phyloP scores from a whole-genome alignment of 2,888 invertebrate species.

The Aspidiotus destructor region DNA sequence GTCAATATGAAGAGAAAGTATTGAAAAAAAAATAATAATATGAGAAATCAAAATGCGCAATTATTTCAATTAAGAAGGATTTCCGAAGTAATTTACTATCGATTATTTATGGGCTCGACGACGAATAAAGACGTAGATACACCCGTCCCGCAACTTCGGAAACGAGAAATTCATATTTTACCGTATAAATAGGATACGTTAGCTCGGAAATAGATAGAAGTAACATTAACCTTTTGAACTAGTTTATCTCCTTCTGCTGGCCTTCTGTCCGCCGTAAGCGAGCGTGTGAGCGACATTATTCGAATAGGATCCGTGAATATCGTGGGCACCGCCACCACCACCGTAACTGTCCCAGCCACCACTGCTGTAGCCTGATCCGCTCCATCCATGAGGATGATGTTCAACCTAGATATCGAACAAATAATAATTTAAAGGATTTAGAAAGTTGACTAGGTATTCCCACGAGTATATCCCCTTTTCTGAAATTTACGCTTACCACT shows the following conservation, averaged over 20 bases:
- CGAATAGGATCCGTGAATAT: constrained; percentile 46
- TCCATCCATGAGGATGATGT: constrained; percentile 37
- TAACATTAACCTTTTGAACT: constrained; percentile 1
- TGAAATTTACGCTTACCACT: constrained; percentile 35
- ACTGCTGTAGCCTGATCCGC: constrained; percentile 37
- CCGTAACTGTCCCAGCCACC: constrained; percentile 39
- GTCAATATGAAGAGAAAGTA: too few species aligned
- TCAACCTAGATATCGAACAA: constrained; percentile 31
- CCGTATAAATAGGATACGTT: too few species aligned
- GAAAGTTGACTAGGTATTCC: too few species aligned
- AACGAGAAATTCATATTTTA: too few species aligned
- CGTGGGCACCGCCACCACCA: constrained; percentile 38
- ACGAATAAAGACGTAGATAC: too few species aligned
- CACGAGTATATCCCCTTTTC: not conserved
- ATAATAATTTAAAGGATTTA: not conserved
- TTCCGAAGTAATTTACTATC: too few species aligned
- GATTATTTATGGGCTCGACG: too few species aligned
- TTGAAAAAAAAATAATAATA: too few species aligned
- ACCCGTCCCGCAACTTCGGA: too few species aligned
- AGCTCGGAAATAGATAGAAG: too few species aligned
- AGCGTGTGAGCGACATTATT: constrained; percentile 47
- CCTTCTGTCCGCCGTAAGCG: constrained; percentile 47
- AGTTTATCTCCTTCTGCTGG: constrained; percentile 35
- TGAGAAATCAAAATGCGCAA: too few species aligned
- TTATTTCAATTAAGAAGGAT: too few species aligned